Evolutionary conservation across 2,113 vertebrate genomes (phyloP), one percentile per base, ranked within the genome.

Genomic region (Myodes glareolus): DNA sequence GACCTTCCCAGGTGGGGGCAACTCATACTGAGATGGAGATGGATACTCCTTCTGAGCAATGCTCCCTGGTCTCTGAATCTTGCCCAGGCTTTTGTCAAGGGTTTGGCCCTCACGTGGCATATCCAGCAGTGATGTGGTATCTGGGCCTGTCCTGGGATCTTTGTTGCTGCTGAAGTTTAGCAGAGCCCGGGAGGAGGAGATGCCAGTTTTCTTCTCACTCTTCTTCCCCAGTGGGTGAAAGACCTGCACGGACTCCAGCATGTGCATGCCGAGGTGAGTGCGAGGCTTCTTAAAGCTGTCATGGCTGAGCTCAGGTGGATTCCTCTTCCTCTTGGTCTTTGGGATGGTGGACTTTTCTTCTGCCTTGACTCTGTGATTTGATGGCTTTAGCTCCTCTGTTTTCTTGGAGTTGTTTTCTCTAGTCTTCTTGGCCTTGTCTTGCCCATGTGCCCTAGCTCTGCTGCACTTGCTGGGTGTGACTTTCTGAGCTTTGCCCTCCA

Each of bases 161-260:
- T 82, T 92, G 17, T 3, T 33, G 58, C 63, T 96, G 10, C 11
- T 72, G 4, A 76, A 61, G 17, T 25, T 72, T 70, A 77, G 65
- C 75, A 81, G 45, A 27, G 19, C 14, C 31, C n/a, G 0, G 31
- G 70, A 88, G 21, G 88, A 97, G 47, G 81, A 77, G 3, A 72
- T 7, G 3, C 77, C 13, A 5, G 23, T 27, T 42, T 84, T 84
- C 36, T 42, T 39, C 36, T 84, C 80, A 84, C 12, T 84, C 80
- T 61, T 84, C 52, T 63, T 84, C 36, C 80, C 80, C 12, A 84
- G 80, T 27, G 80, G 55, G 25, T 84, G 80, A 11, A 50, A 86
- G 17, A 97, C 92, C 58, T 97, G 95, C 17, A 97, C 91, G 0
- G 96, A 97, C 63, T 97, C 96, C 50, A 97, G 72, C 97, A 97